These are phyloP conservation scores for Cantharis lateralis DNA, from an alignment of 2,888 invertebrate species.

Conservation along the genomic window DNA sequence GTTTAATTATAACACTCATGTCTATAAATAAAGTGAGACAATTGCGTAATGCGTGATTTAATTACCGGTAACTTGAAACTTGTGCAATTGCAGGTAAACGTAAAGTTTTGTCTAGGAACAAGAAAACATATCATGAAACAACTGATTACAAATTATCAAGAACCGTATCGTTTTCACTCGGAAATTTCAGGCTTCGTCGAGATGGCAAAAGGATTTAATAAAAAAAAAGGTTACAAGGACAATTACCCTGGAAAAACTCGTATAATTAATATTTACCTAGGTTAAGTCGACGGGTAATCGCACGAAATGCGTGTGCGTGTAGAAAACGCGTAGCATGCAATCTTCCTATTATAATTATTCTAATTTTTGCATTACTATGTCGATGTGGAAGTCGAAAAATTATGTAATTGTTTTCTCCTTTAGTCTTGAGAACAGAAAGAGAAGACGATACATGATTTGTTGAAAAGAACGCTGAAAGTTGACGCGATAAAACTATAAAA, in stretches of 20 bases:
- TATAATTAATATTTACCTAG: not conserved
- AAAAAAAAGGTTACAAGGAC: not conserved
- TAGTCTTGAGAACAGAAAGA: not conserved
- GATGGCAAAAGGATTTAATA: not conserved
- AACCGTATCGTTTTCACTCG: not conserved
- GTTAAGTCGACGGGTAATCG: not conserved
- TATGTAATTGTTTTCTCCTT: not conserved
- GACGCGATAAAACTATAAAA: not conserved
- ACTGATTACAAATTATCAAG: not conserved
- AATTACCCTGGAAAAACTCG: not conserved
- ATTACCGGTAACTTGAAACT: not conserved
- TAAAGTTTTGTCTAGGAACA: not conserved
- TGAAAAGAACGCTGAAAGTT: not conserved
- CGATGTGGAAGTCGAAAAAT: not conserved
- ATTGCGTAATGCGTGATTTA: not conserved
- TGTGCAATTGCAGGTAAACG: not conserved
- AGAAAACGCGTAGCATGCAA: slow-evolving; percentile 10
- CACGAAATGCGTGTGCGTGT: slow-evolving; percentile 21
- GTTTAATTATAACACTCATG: not conserved
- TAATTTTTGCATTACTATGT: slow-evolving; percentile 6
- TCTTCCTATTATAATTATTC: slow-evolving; percentile 18
- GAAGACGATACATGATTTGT: not conserved
- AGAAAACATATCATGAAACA: not conserved
- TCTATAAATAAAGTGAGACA: not conserved
- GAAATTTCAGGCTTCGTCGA: not conserved